Base-by-base conservation (phyloP, 2,888 invertebrate species). In the Melieria omissa region DNA sequence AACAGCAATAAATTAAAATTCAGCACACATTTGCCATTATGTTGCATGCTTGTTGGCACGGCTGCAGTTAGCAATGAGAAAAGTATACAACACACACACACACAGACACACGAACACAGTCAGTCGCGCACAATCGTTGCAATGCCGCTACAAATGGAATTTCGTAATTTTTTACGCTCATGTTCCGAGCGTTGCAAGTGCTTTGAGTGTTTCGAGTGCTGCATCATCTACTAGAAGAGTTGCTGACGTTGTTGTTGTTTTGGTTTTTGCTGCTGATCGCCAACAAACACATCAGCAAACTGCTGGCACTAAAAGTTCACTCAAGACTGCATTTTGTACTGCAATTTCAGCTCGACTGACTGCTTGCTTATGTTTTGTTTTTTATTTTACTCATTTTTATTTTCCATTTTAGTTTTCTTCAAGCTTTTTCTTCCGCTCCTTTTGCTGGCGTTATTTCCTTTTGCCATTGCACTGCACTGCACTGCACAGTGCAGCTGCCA, bases 111-210 rank as follows among this genome's bases (percentile, higher is more conserved):
- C 57, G 29, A 57, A 57, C 57, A 57, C 41, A 57, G 57, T 12
- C 29, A 14, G 44, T 44, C 42, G 14, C n/a, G 42, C 14, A 42
- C 49, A 64, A 64, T 49, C 29, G 29, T 29, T 29, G 29, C 29
- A 29, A 64, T 52, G 42, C 41, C 74, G 73, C 77, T 78, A 77
- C 78, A 82, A 83, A 83, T 81, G 84, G 83, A 82, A 83, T 83
- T 82, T 83, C 78, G 82, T 80, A 80, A 83, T 83, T 83, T 81
- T 80, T 46, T 81, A 82, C 81, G 82, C 81, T 82, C 47, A 29
- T 52, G 12, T 52, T 14, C 5, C 14, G 52, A 5, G 10, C 6
- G 29, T 29, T 29, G 29, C 29, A 3, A 29, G 29, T 29, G 52
- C 8, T 58, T 14, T 58, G 29, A 58, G 29, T 29, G 29, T 29